Conservation (phyloP, 2,797 vertebrate species). For the Adrianichthys oophorus region DNA sequence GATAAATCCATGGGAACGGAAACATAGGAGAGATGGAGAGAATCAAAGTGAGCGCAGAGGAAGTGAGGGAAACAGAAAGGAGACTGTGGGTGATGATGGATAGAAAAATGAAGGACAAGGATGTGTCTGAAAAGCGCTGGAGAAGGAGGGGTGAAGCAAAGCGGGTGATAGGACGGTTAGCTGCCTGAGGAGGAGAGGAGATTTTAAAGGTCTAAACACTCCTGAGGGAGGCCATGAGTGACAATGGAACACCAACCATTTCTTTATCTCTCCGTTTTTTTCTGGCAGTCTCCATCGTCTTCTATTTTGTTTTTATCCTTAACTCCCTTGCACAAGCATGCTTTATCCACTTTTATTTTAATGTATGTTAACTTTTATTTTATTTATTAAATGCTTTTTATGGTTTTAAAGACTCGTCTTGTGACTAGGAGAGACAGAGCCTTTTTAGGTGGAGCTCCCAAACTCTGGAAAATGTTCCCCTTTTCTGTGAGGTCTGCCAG, state of each 20-base stretch:
- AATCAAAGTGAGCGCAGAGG: conserved; percentile 12
- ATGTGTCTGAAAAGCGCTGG: background rate
- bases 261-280: conserved; percentile 6
- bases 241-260: conserved; percentile 46
- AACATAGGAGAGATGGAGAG: background rate
- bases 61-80: background rate
- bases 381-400: too few species aligned
- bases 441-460: too few species aligned
- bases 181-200: conserved; percentile 45
- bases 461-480: too few species aligned
- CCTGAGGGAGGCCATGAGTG: conserved; percentile 57
- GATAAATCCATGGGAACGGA: conserved; percentile 5
- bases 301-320: background rate
- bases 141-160: background rate
- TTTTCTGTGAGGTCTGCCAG: too few species aligned
- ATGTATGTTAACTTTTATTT: background rate
- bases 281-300: background rate
- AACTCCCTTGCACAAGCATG: background rate
- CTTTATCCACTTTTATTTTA: background rate
- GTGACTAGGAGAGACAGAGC: too few species aligned
- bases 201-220: conserved; percentile 65
- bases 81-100: background rate
- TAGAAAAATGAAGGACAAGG: background rate
- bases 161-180: conserved; percentile 29
- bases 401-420: too few species aligned